Evolutionary conservation across 1,140 invertebrate species (phyloP).

Genomic region (Hyles vespertilio): DNA sequence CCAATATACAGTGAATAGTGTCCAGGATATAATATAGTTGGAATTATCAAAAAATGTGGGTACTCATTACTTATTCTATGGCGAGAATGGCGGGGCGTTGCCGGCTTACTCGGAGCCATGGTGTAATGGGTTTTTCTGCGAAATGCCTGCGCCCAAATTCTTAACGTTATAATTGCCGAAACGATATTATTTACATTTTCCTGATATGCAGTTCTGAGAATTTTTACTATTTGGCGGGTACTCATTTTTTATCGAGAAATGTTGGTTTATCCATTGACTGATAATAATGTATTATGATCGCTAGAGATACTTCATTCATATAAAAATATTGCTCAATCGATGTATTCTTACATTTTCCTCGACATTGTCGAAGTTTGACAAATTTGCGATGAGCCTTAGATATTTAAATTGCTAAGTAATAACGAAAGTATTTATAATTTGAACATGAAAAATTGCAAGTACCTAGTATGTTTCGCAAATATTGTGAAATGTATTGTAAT

Average conservation of each 20-base stretch:
- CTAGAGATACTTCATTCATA: too few relatives aligned
- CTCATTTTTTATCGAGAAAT: slow-evolving; percentile 10
- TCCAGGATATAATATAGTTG: background rate
- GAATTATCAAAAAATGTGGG: slow-evolving; percentile 8
- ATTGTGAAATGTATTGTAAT: too few relatives aligned
- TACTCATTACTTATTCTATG: slow-evolving; percentile 11
- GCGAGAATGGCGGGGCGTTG: slow-evolving; percentile 57
- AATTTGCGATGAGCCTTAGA: too few relatives aligned
- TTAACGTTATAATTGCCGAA: slow-evolving; percentile 26
- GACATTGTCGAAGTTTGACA: too few relatives aligned
- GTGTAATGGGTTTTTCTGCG: slow-evolving; percentile 55
- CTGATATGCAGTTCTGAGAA: background rate
- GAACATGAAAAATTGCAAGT: too few relatives aligned
- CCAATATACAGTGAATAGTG: slow-evolving; percentile 12
- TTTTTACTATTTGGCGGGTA: slow-evolving; percentile 22
- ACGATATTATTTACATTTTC: background rate
- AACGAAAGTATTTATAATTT: too few relatives aligned
- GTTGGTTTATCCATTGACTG: too few relatives aligned
- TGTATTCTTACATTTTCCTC: too few relatives aligned
- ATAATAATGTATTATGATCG: too few relatives aligned
- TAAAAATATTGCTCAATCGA: too few relatives aligned
- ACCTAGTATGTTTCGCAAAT: too few relatives aligned
- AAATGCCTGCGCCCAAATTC: slow-evolving; percentile 59
- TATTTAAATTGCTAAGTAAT: too few relatives aligned
- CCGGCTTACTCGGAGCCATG: slow-evolving; percentile 44